phyloP scores from a whole-genome alignment of 2,113 vertebrate genomes.

The Equus quagga region DNA sequence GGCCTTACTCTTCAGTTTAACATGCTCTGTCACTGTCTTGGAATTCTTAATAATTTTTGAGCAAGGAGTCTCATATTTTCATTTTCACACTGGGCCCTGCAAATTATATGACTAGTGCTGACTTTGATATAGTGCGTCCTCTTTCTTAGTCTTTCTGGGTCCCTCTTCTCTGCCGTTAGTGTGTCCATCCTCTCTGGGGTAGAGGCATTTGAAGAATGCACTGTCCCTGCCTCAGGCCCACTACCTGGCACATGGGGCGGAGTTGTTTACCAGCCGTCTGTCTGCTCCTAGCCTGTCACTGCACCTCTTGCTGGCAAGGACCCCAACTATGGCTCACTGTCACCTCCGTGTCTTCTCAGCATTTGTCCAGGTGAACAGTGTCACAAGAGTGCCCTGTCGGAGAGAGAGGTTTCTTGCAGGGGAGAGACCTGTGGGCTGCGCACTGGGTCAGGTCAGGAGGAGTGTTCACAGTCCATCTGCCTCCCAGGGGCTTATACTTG shows the following conservation, averaged over 20 bases:
- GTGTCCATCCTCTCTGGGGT: background rate
- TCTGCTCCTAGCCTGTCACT: background rate
- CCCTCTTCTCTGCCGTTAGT: background rate
- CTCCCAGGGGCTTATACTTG: background rate
- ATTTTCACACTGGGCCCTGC: background rate
- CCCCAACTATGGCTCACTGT: background rate
- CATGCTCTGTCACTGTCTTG: background rate
- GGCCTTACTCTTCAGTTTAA: background rate
- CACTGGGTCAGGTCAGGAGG: background rate
- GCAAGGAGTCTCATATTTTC: background rate
- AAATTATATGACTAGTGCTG: background rate
- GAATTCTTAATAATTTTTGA: background rate
- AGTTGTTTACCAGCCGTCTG: background rate
- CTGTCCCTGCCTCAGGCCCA: background rate
- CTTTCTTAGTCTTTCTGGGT: background rate
- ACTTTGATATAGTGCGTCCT: background rate
- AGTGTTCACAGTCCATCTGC: too few species aligned
- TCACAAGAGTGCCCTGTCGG: background rate
- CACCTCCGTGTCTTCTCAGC: background rate
- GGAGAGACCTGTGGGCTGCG: background rate
- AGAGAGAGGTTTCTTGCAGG: background rate
- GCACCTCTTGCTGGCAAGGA: background rate
- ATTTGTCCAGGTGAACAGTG: background rate
- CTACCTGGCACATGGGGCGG: background rate
- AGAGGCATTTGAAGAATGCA: constrained; percentile 3